A percentile compares a stretch with the other conserved stretches of the same genome.
Evolutionary conservation across 1,140 invertebrate genomes (phyloP).

Genomic region (Probaryconus sp.): DNA sequence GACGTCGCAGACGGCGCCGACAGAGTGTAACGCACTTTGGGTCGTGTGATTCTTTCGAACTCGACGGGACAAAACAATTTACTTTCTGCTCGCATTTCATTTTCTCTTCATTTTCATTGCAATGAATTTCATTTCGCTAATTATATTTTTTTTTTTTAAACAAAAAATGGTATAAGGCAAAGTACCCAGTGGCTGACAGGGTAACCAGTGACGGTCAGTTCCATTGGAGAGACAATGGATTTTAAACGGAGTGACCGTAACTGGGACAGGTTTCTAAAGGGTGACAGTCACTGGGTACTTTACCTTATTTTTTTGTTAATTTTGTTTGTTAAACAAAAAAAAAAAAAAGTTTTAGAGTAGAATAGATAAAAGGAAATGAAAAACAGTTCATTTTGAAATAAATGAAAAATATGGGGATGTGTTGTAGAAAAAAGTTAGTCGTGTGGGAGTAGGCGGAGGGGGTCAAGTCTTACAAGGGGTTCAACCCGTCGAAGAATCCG

Average conservation of each 20-base stretch:
- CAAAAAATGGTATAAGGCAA: too few species aligned
- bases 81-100: constrained; percentile 1
- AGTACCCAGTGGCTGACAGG: too few species aligned
- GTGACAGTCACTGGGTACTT: too few species aligned
- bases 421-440: constrained; percentile 78
- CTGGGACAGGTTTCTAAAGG: too few species aligned
- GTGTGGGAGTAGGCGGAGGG: constrained; percentile 74
- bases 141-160: too few species aligned
- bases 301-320: neutral
- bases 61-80: constrained; percentile 3
- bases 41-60: constrained; percentile 17
- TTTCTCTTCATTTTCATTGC: too few species aligned
- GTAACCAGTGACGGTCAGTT: too few species aligned
- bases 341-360: constrained; percentile 10
- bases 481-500: constrained; percentile 71
- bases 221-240: too few species aligned
- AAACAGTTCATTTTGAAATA: constrained; percentile 4
- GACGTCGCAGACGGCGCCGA: constrained; percentile 44
- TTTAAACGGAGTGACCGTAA: too few species aligned
- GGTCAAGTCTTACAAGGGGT: constrained; percentile 71
- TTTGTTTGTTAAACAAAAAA: neutral
- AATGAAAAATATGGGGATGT: constrained; percentile 57
- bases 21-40: constrained; percentile 36
- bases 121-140: too few species aligned
- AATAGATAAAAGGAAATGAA: too few species aligned